Evolutionary conservation across 2,888 invertebrate species (phyloP), one percentile per base, ranked within the genome.

Genomic region (Megastigmus dorsalis): DNA sequence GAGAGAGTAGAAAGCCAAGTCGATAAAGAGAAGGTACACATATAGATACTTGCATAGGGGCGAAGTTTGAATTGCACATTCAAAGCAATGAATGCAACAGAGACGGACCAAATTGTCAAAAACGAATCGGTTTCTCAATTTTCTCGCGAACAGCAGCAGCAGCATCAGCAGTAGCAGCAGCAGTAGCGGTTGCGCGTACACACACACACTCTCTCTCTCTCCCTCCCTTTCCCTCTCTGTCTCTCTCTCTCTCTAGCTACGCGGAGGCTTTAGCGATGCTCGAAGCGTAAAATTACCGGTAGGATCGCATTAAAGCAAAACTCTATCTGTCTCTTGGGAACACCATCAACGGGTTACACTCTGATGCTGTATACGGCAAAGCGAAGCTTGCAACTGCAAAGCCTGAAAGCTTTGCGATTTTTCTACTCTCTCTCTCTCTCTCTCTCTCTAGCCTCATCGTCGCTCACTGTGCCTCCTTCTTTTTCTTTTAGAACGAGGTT

Each of bases 271-370:
- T 82, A 76, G 79, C 78, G 80, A 80, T 77, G 78, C 80, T 77
- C 79, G 79, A 77, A 84, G 84, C 84, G 84, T 85, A 84, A 85
- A 85, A 85, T 85, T 85, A 82, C 82, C 75, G 78, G 82, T 78
- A 80, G 80, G 80, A 82, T 82, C 78, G 82, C 76, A 81, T 84
- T 83, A 84, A 80, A 83, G 79, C 79, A 77, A 78, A 82, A 79
- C 77, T 80, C 77, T 76, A 76, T 76, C 78, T 63, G 74, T 76
- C 80, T 79, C 79, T 70, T 77, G 81, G 77, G 81, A 43, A 72
- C 67, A 65, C 48, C 72, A 67, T 74, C 74, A 68, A 65, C 55
- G 63, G n/a, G 69, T 62, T 36, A 70, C 67, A 65, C 69, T 72
- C 66, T 43, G 63, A 70, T 65, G 66, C 74, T 63, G 45, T 62